phyloP scores from a whole-genome alignment of 1,140 invertebrate genomes.

The Drosophila mayri region DNA sequence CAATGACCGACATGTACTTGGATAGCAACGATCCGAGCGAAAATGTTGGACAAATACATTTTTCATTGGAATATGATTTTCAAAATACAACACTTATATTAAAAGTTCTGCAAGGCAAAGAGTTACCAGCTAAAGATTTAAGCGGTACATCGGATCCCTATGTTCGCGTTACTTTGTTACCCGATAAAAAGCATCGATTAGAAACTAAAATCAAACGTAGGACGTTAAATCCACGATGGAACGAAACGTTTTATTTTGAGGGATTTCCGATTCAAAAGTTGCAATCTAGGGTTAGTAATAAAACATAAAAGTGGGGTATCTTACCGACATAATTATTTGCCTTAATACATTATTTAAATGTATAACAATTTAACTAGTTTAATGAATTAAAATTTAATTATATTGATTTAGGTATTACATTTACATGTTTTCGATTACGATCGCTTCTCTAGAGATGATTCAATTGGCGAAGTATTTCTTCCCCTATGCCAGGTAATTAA shows the following conservation, averaged over 20 bases:
- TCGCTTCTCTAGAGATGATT: constrained; percentile 97
- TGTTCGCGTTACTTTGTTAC: constrained; percentile 95
- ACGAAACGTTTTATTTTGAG: constrained; percentile 99
- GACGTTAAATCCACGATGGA: constrained; percentile 98
- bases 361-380: neutral
- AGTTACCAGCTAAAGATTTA: constrained; percentile 96
- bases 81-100: constrained; percentile 96
- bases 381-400: neutral
- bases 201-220: constrained; percentile 98
- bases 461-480: constrained; percentile 97
- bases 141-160: constrained; percentile 97
- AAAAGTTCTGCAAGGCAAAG: constrained; percentile 96
- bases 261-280: constrained; percentile 97
- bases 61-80: constrained; percentile 97
- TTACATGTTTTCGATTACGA: constrained; percentile 98
- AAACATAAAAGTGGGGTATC: neutral
- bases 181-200: constrained; percentile 97
- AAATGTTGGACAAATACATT: constrained; percentile 97
- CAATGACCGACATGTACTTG: constrained; percentile 97
- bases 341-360: neutral
- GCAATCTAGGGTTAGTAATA: constrained; percentile 90
- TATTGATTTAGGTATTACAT: constrained; percentile 91
- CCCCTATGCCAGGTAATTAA: constrained; percentile 94
- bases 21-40: constrained; percentile 96
- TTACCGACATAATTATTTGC: neutral